These are phyloP conservation scores for Arizona elegans DNA, from an alignment of 2,113 vertebrate genomes.

Conservation along the genomic window DNA sequence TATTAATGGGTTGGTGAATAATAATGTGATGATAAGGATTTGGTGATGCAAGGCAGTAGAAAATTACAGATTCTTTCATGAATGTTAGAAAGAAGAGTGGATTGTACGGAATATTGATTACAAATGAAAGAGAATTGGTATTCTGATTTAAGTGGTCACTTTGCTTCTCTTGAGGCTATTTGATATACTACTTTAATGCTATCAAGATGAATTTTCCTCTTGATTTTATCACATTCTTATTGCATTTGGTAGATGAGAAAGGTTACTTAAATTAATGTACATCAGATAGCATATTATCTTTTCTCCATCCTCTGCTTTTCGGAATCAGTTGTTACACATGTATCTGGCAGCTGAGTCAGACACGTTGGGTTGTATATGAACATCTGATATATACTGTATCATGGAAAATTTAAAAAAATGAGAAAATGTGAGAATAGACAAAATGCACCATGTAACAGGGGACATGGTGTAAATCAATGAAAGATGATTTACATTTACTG, in stretches of 20 bases:
- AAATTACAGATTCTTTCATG: not conserved
- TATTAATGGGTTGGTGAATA: constrained; percentile 30
- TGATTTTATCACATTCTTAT: not conserved
- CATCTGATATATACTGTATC: not conserved
- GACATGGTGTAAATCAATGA: not conserved
- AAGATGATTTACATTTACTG: not conserved
- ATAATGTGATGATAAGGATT: not conserved
- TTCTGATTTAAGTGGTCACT: not conserved
- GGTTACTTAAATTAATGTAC: not conserved
- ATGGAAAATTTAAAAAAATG: not conserved
- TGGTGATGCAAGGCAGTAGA: not conserved
- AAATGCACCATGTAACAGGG: not conserved
- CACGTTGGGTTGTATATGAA: not conserved
- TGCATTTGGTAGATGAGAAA: not conserved
- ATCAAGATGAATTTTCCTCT: not conserved
- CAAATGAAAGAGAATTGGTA: not conserved
- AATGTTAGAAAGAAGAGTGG: not conserved
- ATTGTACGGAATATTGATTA: not conserved
- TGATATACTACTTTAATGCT: not conserved
- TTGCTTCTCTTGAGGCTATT: constrained; percentile 5
- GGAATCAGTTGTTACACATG: not conserved
- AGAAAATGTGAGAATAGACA: not conserved
- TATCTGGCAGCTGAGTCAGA: not conserved
- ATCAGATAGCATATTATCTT: not conserved
- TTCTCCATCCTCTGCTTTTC: not conserved